These are phyloP conservation scores for Jordanella pulchra DNA, from an alignment of 2,797 vertebrate genomes.

Conservation along the genomic window DNA sequence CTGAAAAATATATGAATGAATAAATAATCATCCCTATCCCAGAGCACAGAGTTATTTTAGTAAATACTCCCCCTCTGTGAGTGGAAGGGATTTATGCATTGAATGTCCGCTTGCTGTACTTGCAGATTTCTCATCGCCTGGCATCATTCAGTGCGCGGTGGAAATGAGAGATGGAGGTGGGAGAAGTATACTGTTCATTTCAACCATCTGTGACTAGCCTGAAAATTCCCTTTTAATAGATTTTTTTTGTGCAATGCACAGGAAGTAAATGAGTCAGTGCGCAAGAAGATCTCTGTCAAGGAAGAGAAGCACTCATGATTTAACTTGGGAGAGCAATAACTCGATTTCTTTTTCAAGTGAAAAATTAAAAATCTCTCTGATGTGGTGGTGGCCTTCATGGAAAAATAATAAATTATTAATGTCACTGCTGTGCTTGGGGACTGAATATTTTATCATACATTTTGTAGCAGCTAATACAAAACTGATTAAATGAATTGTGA, in stretches of 20 bases:
- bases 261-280: conserved; percentile 32
- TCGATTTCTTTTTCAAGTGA: conserved; percentile 25
- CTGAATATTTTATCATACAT: conserved; percentile 45
- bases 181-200: conserved; percentile 66
- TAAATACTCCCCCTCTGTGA: conserved; percentile 35
- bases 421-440: conserved; percentile 8
- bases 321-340: conserved; percentile 16
- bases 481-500: conserved; percentile 16
- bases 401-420: conserved; percentile 44
- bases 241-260: conserved; percentile 26
- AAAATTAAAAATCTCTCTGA: conserved; percentile 36
- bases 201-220: conserved; percentile 67
- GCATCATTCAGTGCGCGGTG: conserved; percentile 49
- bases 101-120: conserved; percentile 56
- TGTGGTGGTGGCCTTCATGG: conserved; percentile 23
- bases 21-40: conserved; percentile 7
- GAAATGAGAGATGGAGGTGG: conserved; percentile 64
- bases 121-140: conserved; percentile 63
- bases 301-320: conserved; percentile 13
- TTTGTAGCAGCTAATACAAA: conserved; percentile 19
- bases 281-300: conserved; percentile 23
- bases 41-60: conserved; percentile 14
- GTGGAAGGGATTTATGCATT: conserved; percentile 52
- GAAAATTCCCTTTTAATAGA: conserved; percentile 56
- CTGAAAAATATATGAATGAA: conserved; percentile 23